Base-by-base conservation (phyloP, 2,888 invertebrate species). In the Gasteruption jaculator region DNA sequence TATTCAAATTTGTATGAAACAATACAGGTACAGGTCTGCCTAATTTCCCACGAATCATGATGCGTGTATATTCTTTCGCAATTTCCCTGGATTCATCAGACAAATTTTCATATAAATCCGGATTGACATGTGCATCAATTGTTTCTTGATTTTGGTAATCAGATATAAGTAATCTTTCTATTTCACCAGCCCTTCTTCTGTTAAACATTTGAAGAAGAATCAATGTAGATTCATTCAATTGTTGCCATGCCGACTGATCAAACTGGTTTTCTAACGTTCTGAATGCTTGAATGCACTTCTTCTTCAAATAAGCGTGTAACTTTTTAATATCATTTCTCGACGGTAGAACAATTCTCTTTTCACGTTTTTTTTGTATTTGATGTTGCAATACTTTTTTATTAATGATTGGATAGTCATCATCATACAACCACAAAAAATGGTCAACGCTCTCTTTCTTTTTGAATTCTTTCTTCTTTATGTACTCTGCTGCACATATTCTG, bases 11-110 rank as follows among this genome's bases (percentile, higher is more conserved):
- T 16, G 24, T 41, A n/a, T 49, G 14, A 21, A 51, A 32, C 2
- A 53, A 38, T 2, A 47, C 41, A 8, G 47, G 42, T 14, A 49
- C 47, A 16, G 40, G 45, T 15, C 45, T 40, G 21, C 43, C 49
- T 25, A 38, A 34, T 34, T 47, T 44, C n/a, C 41, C 46, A 16
- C 48, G 40, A 20, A 50, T 48, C 12, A 29, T 24, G 18, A 50
- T 38, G 20, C 48, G 29, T 7, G 32, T 33, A 25, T 30, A 41
- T 27, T 41, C 27, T 6, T 34, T 31, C 7, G 41, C 45, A 10
- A 16, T 22, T 14, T 29, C 16, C 24, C 20, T 26, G 8, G 44
- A 27, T 19, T 45, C 27, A 20, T 29, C 16, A 10, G 45, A 45
- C 15, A 45, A 10, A n/a, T 26, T 20, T 3, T 18, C 11, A 16